These are phyloP conservation scores for Sussaba pulchella DNA, from an alignment of 2,888 invertebrate genomes.

Conservation along the genomic window DNA sequence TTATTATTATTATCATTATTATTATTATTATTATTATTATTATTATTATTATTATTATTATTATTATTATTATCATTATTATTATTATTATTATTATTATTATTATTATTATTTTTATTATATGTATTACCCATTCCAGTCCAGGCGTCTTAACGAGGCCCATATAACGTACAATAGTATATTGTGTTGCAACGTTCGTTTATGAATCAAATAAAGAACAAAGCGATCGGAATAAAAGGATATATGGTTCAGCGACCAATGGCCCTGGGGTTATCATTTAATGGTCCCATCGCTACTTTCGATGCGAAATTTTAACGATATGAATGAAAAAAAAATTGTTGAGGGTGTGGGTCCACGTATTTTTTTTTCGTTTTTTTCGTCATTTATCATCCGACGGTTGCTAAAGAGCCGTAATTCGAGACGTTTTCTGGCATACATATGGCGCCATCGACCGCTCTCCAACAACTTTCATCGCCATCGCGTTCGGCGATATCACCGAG, in stretches of 20 bases:
- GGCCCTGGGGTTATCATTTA: neutral
- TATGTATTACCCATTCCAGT: neutral
- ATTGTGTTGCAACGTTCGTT: neutral
- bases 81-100: no score
- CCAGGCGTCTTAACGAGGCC: neutral
- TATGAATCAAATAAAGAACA: conserved; percentile 5
- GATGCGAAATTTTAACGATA: neutral
- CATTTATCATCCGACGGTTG: neutral
- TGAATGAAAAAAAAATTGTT: neutral
- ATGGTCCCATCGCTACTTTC: neutral
- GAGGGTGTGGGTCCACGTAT: neutral
- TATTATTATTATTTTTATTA: no score
- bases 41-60: no score
- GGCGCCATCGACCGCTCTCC: neutral
- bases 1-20: no score
- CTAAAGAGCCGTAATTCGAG: neutral
- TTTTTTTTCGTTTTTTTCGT: neutral
- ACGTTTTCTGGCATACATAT: neutral
- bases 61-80: no score
- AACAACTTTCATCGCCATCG: neutral
- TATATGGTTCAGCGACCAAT: neutral
- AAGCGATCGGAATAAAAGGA: neutral
- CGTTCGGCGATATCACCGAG: neutral
- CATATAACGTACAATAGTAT: neutral
- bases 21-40: no score